These are phyloP conservation scores for Onchidella celtica DNA, from an alignment of 2,888 invertebrate genomes.

Conservation along the genomic window DNA sequence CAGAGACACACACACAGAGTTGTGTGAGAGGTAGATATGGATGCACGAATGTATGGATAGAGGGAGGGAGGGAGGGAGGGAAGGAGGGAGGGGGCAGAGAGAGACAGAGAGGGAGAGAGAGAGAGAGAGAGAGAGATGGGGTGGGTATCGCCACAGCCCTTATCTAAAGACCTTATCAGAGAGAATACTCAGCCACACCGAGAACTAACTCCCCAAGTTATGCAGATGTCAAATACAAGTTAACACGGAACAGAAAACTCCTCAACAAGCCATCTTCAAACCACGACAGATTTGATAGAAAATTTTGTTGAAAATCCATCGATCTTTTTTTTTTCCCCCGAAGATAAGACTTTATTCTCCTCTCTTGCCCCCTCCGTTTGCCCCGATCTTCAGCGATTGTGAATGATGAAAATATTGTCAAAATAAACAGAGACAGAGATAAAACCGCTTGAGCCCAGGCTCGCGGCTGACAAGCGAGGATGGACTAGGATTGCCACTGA, in stretches of 20 bases:
- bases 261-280: slow-evolving; percentile 6
- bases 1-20: too few relatives aligned
- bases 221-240: neutral
- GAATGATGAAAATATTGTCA: slow-evolving; percentile 20
- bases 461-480: slow-evolving; percentile 15
- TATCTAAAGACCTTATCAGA: slow-evolving; percentile 3
- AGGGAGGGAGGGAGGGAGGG: too few relatives aligned
- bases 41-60: too few relatives aligned
- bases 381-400: neutral
- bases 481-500: neutral
- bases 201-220: neutral
- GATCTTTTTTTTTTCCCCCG: neutral
- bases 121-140: neutral
- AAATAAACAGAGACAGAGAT: slow-evolving; percentile 21
- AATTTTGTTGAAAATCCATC: slow-evolving; percentile 26
- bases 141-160: neutral
- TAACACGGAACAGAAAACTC: slow-evolving; percentile 5
- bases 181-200: neutral
- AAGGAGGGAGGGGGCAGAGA: too few relatives aligned
- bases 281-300: slow-evolving; percentile 6
- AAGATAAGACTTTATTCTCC: slow-evolving; percentile 26
- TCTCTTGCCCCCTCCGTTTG: too few relatives aligned
- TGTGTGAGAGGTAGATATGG: too few relatives aligned
- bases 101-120: too few relatives aligned
- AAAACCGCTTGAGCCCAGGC: neutral